Base-by-base conservation (phyloP, 2,888 invertebrate genomes). In the Pocota personata region DNA sequence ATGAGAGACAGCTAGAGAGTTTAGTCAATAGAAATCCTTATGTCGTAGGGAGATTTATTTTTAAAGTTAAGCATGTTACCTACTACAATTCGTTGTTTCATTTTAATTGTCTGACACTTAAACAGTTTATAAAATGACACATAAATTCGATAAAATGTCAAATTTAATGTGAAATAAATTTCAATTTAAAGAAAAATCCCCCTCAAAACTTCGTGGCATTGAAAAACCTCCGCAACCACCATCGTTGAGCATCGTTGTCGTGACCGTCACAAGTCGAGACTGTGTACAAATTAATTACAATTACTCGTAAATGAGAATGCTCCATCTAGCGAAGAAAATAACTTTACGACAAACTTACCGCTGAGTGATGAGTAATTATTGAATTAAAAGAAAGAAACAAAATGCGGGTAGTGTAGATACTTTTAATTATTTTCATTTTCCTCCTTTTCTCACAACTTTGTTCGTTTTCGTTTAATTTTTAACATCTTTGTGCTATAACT, bases 221-320 rank as follows among this genome's bases (percentile, higher is more conserved):
- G 37, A 64, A 71, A 82, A 24, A 43, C 16, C 10, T 43, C 46
- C 8, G 1, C 48, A 46, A 24, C 43, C 32, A 8, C 35, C 55
- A 55, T 62, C 40, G n/a, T 21, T 75, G 30, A 43, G 55, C 43
- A 10, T 32, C 46, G 21, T 43, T 24, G 16, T 46, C 21, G 43
- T 30, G n/a, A 12, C 64, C 55, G 7, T 55, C 64, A 19, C 50
- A 43, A 32, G 37, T 43, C 24, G 46, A 43, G 40, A 32, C 27
- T 48, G 10, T 16, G 57, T 46, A 32, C 16, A 57, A 57, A n/a
- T 66, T 60, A 66, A 82, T 77, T 71, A 66, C 21, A 77, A 43
- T 52, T 67, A n/a, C n/a, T n/a, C n/a, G n/a, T n/a, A 67, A 80
- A 52, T 67, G 64, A 72, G 64, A 72, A 71, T 55, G 35, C 52